Evolutionary conservation across 2,888 invertebrate genomes (phyloP).

Genomic region (Drosophila monieri): DNA sequence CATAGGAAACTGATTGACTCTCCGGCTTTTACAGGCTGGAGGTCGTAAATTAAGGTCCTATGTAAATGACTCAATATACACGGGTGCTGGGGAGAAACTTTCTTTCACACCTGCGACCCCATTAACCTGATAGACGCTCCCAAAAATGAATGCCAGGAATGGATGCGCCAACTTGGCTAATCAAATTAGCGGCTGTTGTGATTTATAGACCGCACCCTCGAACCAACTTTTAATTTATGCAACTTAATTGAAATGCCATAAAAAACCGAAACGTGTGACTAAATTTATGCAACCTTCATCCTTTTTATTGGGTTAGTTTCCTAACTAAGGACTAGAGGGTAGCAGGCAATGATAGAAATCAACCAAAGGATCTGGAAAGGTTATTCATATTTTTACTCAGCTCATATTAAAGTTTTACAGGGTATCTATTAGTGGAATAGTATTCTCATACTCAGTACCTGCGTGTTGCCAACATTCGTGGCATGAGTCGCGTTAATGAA

Average conservation of each 20-base stretch:
- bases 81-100: constrained; percentile 4
- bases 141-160: constrained; percentile 27
- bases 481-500: constrained; percentile 53
- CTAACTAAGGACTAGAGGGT: constrained; percentile 8
- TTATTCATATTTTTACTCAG: neutral
- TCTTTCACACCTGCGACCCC: constrained; percentile 31
- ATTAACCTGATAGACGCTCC: constrained; percentile 32
- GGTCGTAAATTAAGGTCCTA: constrained; percentile 34
- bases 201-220: constrained; percentile 48
- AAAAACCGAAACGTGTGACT: constrained; percentile 42
- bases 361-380: neutral
- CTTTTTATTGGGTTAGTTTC: constrained; percentile 37
- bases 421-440: neutral
- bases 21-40: neutral
- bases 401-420: neutral
- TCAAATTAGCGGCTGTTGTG: constrained; percentile 52
- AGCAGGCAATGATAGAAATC: neutral
- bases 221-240: constrained; percentile 53
- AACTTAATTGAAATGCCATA: constrained; percentile 57
- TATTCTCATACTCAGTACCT: neutral
- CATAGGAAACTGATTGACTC: constrained; percentile 19
- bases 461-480: constrained; percentile 21
- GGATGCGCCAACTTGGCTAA: constrained; percentile 48
- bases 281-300: constrained; percentile 49
- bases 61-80: constrained; percentile 29